Percentiles rank a stretch among this genome's conserved stretches.
Evolutionary conservation across 2,888 invertebrate genomes (phyloP).

Genomic region (Drosophila paucipuncta): DNA sequence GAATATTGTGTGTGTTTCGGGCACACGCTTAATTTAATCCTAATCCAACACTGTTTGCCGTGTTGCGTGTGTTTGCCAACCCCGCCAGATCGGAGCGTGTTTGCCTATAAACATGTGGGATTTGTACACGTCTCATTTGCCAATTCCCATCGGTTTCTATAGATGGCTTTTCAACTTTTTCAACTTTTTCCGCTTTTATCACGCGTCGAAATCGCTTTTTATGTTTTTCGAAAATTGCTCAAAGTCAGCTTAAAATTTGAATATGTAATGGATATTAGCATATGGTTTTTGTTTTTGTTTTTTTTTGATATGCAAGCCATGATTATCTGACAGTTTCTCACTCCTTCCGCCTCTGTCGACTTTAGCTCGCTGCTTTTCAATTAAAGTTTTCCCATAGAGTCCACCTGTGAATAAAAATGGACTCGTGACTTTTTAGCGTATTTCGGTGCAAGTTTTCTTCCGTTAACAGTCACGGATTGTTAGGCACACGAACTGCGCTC

Average conservation of each 20-base stretch:
- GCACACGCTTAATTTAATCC: constrained; percentile 84
- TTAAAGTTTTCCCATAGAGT: constrained; percentile 49
- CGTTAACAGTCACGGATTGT: constrained; percentile 55
- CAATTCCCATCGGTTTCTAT: constrained; percentile 42
- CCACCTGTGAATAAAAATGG: constrained; percentile 46
- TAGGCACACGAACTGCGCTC: constrained; percentile 48
- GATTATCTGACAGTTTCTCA: constrained; percentile 12
- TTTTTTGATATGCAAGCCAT: constrained; percentile 6
- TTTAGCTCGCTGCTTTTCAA: constrained; percentile 37
- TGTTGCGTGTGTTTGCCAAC: constrained; percentile 58
- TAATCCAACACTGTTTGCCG: constrained; percentile 69
- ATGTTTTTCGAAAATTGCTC: constrained; percentile 25
- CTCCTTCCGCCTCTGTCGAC: background rate
- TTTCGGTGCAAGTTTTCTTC: constrained; percentile 48
- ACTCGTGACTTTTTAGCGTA: constrained; percentile 65
- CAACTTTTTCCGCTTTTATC: constrained; percentile 54
- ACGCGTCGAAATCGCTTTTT: constrained; percentile 56
- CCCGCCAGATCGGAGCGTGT: constrained; percentile 57
- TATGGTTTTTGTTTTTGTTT: background rate
- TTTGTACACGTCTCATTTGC: constrained; percentile 74
- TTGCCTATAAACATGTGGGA: constrained; percentile 82
- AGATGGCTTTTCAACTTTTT: constrained; percentile 53
- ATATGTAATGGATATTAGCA: constrained; percentile 24
- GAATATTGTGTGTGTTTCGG: constrained; percentile 40
- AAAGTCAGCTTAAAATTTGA: constrained; percentile 71